Evolutionary conservation across 2,888 invertebrate species (phyloP), one percentile per base, ranked within the genome.

Genomic region (Ectemnius continuus): DNA sequence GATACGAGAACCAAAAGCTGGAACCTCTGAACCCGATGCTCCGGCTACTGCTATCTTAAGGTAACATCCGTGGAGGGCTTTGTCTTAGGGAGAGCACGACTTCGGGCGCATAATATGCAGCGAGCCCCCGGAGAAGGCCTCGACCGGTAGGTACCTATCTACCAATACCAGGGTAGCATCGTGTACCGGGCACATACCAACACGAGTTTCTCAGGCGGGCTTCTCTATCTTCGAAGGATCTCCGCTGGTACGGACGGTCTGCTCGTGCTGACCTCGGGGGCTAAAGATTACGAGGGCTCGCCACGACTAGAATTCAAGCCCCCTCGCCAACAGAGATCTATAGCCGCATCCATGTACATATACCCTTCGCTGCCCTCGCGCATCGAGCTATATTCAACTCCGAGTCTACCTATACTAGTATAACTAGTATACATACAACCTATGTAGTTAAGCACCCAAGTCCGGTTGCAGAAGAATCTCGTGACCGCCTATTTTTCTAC

Each of bases 251-350:
- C 70, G 84, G 82, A 76, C 78, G 80, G 82, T 2, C 36, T 36
- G 83, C 82, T 78, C 81, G 83, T 85, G 88, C 85, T 88, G 87
- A 88, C 88, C 88, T 87, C 87, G 83, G 82, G 87, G 87, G 87
- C 86, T 87, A 87, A 86, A 87, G 88, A 88, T 88, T 88, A 88
- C 86, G 84, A 83, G 86, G 85, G 85, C 87, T 87, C 76, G 81
- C 82, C 83, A 73, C 78, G 78, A 79, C 85, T 88, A 86, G 86
- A 87, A 87, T 85, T 85, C 83, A 82, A 79, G 69, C 83, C 69
- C 79, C 63, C 36, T 46, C 70, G 8, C 36, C 36, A 36, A 6
- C 36, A 36, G 69, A 80, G 73, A 74, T 71, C 65, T 76, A 69
- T 73, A 79, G 73, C 61, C 70, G 65, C 72, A 36, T 67, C 60